A percentile compares a stretch with the other conserved stretches of the same genome.
Conservation (phyloP, 2,113 vertebrate genomes). For the Pomatostomus ruficeps region DNA sequence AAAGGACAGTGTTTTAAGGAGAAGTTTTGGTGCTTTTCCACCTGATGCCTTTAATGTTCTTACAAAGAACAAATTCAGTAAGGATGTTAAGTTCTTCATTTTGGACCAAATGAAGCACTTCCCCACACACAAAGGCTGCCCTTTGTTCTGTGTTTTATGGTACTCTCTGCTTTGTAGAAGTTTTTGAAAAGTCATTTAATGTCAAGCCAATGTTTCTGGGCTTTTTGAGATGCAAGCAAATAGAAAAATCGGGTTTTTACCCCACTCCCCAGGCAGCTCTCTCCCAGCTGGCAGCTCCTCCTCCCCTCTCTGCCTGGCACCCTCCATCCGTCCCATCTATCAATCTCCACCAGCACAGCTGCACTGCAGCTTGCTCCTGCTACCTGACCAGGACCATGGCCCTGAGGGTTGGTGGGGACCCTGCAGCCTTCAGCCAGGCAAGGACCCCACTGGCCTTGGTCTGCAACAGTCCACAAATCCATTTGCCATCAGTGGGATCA, state of each 20-base stretch:
- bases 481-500: neutral
- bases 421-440: rapidly evolving
- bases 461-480: neutral
- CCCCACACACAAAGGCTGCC: neutral
- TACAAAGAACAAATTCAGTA: neutral
- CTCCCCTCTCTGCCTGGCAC: neutral
- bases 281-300: neutral
- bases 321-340: rapidly evolving
- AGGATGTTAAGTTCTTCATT: neutral
- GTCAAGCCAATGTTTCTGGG: neutral
- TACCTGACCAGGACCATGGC: rapidly evolving
- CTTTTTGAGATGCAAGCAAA: neutral
- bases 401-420: rapidly evolving
- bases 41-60: neutral
- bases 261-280: neutral
- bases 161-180: neutral
- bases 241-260: neutral
- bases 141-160: neutral
- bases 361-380: neutral
- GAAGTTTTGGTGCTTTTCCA: neutral
- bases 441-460: neutral
- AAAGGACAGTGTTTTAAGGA: neutral
- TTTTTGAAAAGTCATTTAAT: neutral
- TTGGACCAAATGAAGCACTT: neutral
- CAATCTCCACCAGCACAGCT: rapidly evolving